phyloP scores from a whole-genome alignment of 2,797 vertebrate genomes.

The Lagodon rhomboides region DNA sequence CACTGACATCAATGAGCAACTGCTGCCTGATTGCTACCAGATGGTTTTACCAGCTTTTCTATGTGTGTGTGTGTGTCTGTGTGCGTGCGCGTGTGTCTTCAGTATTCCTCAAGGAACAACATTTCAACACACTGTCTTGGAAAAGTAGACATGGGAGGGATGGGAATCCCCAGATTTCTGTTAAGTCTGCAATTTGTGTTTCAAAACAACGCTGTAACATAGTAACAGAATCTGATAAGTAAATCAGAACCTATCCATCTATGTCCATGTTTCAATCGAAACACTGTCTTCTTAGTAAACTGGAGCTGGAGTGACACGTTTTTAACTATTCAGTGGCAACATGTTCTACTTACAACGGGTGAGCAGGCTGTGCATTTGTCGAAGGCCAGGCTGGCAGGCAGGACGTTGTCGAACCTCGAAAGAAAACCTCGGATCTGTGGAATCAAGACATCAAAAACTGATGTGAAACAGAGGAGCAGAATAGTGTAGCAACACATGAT shows the following conservation, averaged over 20 bases:
- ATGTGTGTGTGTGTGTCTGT: constrained; percentile 37
- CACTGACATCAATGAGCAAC: constrained; percentile 84
- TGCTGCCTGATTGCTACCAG: constrained; percentile 82
- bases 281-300: not conserved
- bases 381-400: constrained; percentile 97
- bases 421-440: constrained; percentile 97
- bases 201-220: constrained; percentile 54
- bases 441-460: constrained; percentile 34
- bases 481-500: not conserved
- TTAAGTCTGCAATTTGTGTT: constrained; percentile 64
- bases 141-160: constrained; percentile 55
- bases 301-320: constrained; percentile 1
- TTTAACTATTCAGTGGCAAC: not conserved
- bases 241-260: constrained; percentile 12
- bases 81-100: constrained; percentile 38
- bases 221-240: constrained; percentile 43
- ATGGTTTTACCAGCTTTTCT: constrained; percentile 69
- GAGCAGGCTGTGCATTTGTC: constrained; percentile 99
- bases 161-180: constrained; percentile 73
- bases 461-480: not conserved
- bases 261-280: not conserved
- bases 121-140: constrained; percentile 75
- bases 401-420: constrained; percentile 97
- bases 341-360: constrained; percentile 88
- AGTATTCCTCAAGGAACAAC: constrained; percentile 69